A percentile compares a stretch with the other conserved stretches of the same genome.
These are phyloP conservation scores for Scaptomyza montana DNA, from an alignment of 1,140 invertebrate genomes.

Conservation along the genomic window DNA sequence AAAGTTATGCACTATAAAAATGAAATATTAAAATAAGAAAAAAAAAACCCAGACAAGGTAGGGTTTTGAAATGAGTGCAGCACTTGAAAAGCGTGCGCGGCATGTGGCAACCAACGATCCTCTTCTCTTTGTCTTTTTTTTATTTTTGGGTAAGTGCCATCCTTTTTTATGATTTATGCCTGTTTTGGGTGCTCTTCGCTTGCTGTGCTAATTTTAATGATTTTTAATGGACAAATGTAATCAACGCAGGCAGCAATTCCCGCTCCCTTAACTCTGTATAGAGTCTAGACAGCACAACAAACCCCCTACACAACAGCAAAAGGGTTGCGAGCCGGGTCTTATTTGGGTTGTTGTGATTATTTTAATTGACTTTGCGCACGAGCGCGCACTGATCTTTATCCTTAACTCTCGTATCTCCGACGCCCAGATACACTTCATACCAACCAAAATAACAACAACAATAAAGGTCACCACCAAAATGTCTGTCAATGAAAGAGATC, in stretches of 20 bases:
- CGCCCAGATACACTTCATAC: conserved; percentile 35
- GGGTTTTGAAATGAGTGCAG: conserved; percentile 1
- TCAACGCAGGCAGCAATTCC: conserved; percentile 70
- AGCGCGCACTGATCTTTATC: conserved; percentile 62
- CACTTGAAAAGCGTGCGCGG: conserved; percentile 58
- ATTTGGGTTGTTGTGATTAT: conserved; percentile 76
- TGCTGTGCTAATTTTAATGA: conserved; percentile 61
- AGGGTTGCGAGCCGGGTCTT: conserved; percentile 51
- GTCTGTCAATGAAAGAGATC: conserved; percentile 29
- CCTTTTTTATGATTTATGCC: conserved; percentile 66
- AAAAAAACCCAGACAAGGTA: conserved; percentile 35
- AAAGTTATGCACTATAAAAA: conserved; percentile 19
- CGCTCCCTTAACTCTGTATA: conserved; percentile 1
- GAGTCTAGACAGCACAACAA: conserved; percentile 14
- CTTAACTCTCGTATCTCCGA: conserved; percentile 34
- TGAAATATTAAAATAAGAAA: conserved; percentile 20
- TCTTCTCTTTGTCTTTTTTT: conserved; percentile 21
- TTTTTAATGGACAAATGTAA: conserved; percentile 79
- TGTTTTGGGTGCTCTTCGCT: conserved; percentile 45
- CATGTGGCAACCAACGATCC: conserved; percentile 24
- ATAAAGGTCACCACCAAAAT: conserved; percentile 10
- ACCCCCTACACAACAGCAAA: conserved; percentile 19
- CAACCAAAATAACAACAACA: not conserved
- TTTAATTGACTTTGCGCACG: conserved; percentile 82
- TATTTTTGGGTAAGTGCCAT: conserved; percentile 14